phyloP scores from a whole-genome alignment of 2,797 vertebrate genomes.

The Orestias chungarensis region DNA sequence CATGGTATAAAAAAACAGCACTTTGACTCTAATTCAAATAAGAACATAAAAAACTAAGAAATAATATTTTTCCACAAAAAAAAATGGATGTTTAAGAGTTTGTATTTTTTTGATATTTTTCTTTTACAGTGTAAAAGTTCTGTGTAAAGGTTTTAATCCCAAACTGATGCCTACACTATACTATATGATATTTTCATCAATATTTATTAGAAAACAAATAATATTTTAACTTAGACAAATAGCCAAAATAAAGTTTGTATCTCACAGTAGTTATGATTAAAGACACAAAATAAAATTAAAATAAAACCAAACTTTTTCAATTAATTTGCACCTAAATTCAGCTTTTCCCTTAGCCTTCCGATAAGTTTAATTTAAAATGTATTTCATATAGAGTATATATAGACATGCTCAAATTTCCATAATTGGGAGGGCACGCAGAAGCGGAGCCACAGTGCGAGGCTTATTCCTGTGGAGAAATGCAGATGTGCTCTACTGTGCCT shows the following conservation, averaged over 20 bases:
- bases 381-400: slow-evolving; percentile 47
- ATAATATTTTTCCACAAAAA: background rate
- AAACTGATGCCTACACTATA: too few relatives aligned
- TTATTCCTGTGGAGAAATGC: slow-evolving; percentile 68
- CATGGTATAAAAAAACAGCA: background rate
- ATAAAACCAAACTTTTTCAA: background rate
- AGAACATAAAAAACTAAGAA: background rate
- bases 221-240: too few relatives aligned
- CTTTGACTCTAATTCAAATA: background rate
- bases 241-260: background rate
- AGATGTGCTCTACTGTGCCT: slow-evolving; percentile 72
- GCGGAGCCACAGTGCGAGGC: slow-evolving; percentile 58
- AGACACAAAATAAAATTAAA: background rate
- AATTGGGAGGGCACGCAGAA: slow-evolving; percentile 65
- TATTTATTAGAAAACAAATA: background rate
- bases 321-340: background rate
- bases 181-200: too few relatives aligned
- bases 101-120: too few relatives aligned
- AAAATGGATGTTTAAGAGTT: too few relatives aligned
- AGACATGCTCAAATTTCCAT: slow-evolving; percentile 63
- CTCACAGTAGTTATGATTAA: background rate
- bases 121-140: too few relatives aligned
- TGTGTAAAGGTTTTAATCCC: too few relatives aligned
- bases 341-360: slow-evolving; percentile 34
- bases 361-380: slow-evolving; percentile 29